Conservation (phyloP, 2,888 invertebrate genomes). For the Gnatocerus cornutus region DNA sequence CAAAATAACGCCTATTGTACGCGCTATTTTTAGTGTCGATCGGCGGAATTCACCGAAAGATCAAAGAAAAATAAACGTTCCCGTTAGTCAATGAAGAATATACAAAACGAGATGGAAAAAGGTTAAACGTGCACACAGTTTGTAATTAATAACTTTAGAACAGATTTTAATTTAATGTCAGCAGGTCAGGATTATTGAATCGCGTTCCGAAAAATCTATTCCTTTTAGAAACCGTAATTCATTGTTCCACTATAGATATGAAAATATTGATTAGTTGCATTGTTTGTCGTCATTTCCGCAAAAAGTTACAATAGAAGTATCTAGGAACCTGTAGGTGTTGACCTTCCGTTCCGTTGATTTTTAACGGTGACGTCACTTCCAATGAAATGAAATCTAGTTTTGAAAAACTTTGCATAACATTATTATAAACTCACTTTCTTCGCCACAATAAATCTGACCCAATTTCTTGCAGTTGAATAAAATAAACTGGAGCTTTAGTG, state of each 20-base stretch:
- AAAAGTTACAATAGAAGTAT: constrained; percentile 20
- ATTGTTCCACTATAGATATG: constrained; percentile 2
- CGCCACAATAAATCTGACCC: too few relatives aligned
- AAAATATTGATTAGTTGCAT: constrained; percentile 25
- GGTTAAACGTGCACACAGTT: too few relatives aligned
- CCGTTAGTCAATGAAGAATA: not conserved
- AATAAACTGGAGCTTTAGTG: too few relatives aligned
- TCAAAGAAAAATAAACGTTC: constrained; percentile 14
- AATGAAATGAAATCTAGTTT: not conserved
- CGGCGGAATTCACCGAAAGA: constrained; percentile 15
- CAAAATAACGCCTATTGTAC: constrained; percentile 17
- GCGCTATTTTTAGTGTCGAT: constrained; percentile 14
- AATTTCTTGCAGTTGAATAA: too few relatives aligned
- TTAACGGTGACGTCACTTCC: constrained; percentile 3
- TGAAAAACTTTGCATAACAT: too few relatives aligned
- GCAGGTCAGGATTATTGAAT: constrained; percentile 1
- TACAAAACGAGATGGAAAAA: not conserved
- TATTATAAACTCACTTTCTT: too few relatives aligned
- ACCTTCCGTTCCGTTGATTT: constrained; percentile 4
- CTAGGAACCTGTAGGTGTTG: constrained; percentile 17
- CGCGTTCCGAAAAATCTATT: constrained; percentile 1
- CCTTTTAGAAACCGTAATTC: constrained; percentile 2
- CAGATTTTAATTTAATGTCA: too few relatives aligned
- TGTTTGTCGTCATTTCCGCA: constrained; percentile 26
- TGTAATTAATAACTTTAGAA: too few relatives aligned